Evolutionary conservation across 1,140 invertebrate species (phyloP).

Genomic region (Portunus trituberculatus): DNA sequence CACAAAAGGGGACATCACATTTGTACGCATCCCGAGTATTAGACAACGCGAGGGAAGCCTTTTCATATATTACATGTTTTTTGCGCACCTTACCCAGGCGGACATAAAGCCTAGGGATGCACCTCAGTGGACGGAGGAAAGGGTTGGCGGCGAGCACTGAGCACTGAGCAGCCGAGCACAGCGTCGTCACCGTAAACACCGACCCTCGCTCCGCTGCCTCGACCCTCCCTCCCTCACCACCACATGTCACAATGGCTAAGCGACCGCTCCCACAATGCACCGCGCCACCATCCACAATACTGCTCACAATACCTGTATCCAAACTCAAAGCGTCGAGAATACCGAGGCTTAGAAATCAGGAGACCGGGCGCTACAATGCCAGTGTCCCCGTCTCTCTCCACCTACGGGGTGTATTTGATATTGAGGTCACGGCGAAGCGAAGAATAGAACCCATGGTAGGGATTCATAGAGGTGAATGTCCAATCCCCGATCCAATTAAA

Average conservation of each 20-base stretch:
- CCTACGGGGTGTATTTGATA: slow-evolving; percentile 57
- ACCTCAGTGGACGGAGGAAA: background rate
- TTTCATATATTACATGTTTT: background rate
- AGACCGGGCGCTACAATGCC: slow-evolving; percentile 44
- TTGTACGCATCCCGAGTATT: too few relatives aligned
- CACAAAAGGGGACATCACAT: too few relatives aligned
- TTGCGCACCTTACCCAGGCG: background rate
- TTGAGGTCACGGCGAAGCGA: slow-evolving; percentile 38
- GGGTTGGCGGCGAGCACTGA: background rate
- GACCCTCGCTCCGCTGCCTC: background rate
- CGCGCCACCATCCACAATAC: slow-evolving; percentile 68
- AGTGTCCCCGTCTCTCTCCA: slow-evolving; percentile 42
- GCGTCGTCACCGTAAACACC: slow-evolving; percentile 47
- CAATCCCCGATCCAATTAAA: slow-evolving; percentile 59
- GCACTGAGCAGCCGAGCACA: background rate
- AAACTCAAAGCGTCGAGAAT: slow-evolving; percentile 63
- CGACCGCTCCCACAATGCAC: slow-evolving; percentile 61
- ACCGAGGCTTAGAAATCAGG: slow-evolving; percentile 55
- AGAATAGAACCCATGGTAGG: slow-evolving; percentile 43
- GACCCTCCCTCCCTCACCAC: slow-evolving; percentile 1
- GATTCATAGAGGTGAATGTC: slow-evolving; percentile 53
- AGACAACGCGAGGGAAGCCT: too few relatives aligned
- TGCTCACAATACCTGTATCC: slow-evolving; percentile 54
- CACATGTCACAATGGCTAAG: slow-evolving; percentile 68
- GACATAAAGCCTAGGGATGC: background rate